phyloP scores from a whole-genome alignment of 37 sponge, comb jelly and placozoan genomes.

The Bolinopsis microptera region DNA sequence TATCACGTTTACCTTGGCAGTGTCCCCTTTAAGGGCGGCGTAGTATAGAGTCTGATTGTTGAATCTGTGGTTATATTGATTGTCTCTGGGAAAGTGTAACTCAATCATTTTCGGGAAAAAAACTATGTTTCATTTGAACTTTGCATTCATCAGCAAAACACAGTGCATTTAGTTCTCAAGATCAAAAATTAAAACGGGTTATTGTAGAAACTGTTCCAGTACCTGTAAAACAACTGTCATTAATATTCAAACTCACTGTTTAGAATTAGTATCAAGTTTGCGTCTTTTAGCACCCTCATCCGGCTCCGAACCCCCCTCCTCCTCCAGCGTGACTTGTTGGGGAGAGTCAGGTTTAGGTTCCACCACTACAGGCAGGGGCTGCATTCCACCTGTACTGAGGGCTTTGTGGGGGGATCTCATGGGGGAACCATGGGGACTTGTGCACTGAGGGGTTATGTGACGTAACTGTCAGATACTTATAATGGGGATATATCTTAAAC shows the following conservation, averaged over 20 bases:
- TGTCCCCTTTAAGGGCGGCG: slow-evolving; percentile 50
- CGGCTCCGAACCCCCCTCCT: neutral
- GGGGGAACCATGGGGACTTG: neutral
- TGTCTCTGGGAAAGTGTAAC: neutral
- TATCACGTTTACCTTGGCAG: slow-evolving; percentile 32
- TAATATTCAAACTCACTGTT: slow-evolving; percentile 20
- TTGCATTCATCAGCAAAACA: too few species aligned
- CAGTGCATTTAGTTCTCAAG: too few species aligned
- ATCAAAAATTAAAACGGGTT: too few species aligned
- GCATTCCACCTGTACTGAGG: neutral
- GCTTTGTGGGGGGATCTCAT: neutral
- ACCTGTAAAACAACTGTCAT: neutral
- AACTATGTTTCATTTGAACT: neutral
- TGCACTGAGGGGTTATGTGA: neutral
- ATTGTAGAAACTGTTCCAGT: too few species aligned
- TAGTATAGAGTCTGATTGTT: slow-evolving; percentile 63
- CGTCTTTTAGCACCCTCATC: slow-evolving; percentile 14
- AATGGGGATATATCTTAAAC: too few species aligned
- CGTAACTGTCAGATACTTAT: too few species aligned
- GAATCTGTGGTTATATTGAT: slow-evolving; percentile 44
- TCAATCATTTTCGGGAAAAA: neutral
- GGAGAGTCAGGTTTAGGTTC: neutral
- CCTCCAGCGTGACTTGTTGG: neutral
- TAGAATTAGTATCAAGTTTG: slow-evolving; percentile 18
- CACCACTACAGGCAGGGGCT: neutral